A percentile compares a stretch with the other conserved stretches of the same genome.
phyloP scores from a whole-genome alignment of 92 coral and sea anemone species.

The Blastomussa wellsi region DNA sequence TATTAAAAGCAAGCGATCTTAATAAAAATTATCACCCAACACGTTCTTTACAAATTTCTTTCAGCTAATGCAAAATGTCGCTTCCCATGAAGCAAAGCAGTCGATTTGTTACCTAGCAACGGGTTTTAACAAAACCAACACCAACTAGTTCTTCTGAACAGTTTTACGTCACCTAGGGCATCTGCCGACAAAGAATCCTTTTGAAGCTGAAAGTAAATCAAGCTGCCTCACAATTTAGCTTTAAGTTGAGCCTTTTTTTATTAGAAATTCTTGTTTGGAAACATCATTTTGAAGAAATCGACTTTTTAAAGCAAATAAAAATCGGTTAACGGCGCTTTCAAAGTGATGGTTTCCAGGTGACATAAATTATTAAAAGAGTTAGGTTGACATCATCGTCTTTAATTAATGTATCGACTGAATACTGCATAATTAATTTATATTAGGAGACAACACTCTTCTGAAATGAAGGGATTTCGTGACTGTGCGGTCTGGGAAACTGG shows the following conservation, averaged over 20 bases:
- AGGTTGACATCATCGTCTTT: neutral
- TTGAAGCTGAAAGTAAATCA: neutral
- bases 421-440: neutral
- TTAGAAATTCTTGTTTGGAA: neutral
- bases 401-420: neutral
- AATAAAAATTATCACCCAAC: neutral
- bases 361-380: slow-evolving; percentile 9
- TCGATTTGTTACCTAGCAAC: slow-evolving; percentile 52
- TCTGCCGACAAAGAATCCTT: neutral
- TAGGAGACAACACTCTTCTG: neutral
- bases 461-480: neutral
- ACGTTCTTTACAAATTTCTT: neutral
- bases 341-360: neutral
- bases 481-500: neutral
- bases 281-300: neutral
- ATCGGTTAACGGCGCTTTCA: neutral
- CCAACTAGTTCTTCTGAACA: neutral
- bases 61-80: slow-evolving; percentile 10
- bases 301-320: neutral
- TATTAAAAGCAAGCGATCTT: neutral
- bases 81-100: slow-evolving; percentile 57
- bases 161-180: neutral
- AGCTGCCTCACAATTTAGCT: neutral
- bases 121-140: neutral
- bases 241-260: neutral